phyloP scores from a whole-genome alignment of 2,113 vertebrate genomes.

The Ellobius talpinus region DNA sequence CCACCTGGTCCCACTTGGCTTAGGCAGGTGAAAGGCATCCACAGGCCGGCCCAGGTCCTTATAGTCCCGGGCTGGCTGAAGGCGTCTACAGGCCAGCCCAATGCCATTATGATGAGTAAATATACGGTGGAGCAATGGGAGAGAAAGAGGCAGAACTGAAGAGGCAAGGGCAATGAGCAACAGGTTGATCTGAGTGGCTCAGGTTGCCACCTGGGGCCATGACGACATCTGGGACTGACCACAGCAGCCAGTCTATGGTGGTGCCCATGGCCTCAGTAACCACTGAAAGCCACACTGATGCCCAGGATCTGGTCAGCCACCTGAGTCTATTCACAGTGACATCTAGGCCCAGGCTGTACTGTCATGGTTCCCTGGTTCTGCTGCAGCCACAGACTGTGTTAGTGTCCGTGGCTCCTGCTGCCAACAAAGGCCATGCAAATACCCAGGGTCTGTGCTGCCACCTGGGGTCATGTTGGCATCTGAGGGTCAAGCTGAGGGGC shows the following conservation, averaged over 20 bases:
- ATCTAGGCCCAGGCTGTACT: not conserved
- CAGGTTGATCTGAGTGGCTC: not conserved
- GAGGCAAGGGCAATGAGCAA: not conserved
- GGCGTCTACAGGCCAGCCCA: not conserved
- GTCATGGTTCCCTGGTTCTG: too few species aligned
- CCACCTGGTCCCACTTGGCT: not conserved
- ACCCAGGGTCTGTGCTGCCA: too few species aligned
- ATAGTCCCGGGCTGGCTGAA: not conserved
- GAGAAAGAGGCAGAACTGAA: not conserved
- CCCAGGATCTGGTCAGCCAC: not conserved
- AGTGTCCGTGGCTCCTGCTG: too few species aligned
- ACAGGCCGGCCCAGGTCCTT: not conserved
- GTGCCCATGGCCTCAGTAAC: not conserved
- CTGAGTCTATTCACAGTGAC: not conserved
- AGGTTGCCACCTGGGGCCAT: not conserved
- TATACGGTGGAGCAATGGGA: not conserved
- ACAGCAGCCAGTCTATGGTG: not conserved
- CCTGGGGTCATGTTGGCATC: too few species aligned
- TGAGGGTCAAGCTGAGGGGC: too few species aligned
- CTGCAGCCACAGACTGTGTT: too few species aligned
- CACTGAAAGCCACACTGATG: not conserved
- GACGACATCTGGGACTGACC: not conserved
- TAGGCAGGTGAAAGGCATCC: too few species aligned
- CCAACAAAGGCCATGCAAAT: too few species aligned
- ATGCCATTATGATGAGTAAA: not conserved